Base-by-base conservation (phyloP, 2,113 vertebrate species). In the Thymallus thymallus region DNA sequence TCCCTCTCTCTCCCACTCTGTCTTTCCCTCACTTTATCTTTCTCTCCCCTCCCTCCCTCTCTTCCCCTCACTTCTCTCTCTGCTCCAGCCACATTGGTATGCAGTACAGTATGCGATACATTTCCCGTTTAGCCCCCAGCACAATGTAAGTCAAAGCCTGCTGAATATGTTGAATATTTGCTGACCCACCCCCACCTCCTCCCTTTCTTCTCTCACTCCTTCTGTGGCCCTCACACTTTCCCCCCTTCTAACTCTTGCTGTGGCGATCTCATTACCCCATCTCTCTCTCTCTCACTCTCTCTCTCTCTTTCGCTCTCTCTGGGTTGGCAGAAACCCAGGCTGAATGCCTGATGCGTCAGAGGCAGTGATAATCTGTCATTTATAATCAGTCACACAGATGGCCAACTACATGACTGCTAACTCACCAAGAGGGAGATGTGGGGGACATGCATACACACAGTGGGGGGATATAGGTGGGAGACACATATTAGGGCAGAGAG, bases 361-460 rank as follows among this genome's bases (percentile, higher is more conserved):
- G 71, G 32, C 12, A 72, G 35, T 46, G 16, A 73, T 73, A 73
- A 73, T 73, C 72, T 30, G 62, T 73, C 72, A 73, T 73, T 73
- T 73, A 66, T 73, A 73, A 73, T 73, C 72, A 65, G 45, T 55
- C 72, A 51, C 23, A 73, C 72, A 73, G 72, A 73, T 73, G 72
- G 72, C 41, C 63, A 9, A 66, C 62, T 66, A 55, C 72, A 51
- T 24, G 24, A 26, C 24, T 14, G 26, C 18, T 16, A 56, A 29
- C 18, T 29, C 22, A 13, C 16, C 18, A 24, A 30, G 7, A 46
- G 29, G 26, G 26, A 32, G 10, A 12, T 63, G 9, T 63, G 32
- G 22, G n/a, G 58, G 23, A 5, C 20, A 24, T 61, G 1, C n/a
- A 12, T 7, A 12, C n/a, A 23, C 58, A 24, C 58, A 24, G 58